phyloP scores from a whole-genome alignment of 2,797 vertebrate genomes.

The Nannoperca australis region DNA sequence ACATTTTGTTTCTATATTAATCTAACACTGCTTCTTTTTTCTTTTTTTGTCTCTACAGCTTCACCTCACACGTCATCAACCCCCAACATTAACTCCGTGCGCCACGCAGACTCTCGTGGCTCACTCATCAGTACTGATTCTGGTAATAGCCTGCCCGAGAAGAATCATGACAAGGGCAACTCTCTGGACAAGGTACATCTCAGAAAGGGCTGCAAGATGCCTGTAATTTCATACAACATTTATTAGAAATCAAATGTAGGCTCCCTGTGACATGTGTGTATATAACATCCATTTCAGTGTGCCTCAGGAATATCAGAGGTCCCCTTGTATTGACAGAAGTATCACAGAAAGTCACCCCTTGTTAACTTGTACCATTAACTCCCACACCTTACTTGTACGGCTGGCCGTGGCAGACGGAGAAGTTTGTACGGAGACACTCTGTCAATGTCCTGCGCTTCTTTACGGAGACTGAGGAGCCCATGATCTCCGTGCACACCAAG shows the following conservation, averaged over 20 bases:
- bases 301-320: constrained; percentile 6
- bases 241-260: constrained; percentile 13
- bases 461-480: constrained; percentile 83
- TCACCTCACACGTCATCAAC: constrained; percentile 93
- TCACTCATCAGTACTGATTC: constrained; percentile 98
- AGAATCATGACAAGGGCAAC: constrained; percentile 91
- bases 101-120: constrained; percentile 93
- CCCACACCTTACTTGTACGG: constrained; percentile 26
- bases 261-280: background rate
- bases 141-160: constrained; percentile 91
- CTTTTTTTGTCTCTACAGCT: constrained; percentile 76
- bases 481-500: constrained; percentile 83
- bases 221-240: background rate
- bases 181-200: constrained; percentile 93
- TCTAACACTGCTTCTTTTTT: background rate
- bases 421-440: constrained; percentile 90
- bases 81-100: constrained; percentile 92
- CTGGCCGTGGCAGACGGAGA: constrained; percentile 88
- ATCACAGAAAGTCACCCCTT: constrained; percentile 33
- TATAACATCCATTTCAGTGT: constrained; percentile 7
- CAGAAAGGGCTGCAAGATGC: background rate
- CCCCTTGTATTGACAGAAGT: constrained; percentile 24
- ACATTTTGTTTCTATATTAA: background rate
- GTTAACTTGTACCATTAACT: constrained; percentile 77
- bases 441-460: constrained; percentile 83